These are phyloP conservation scores for Eupsittula cactorum DNA, from an alignment of 2,113 vertebrate genomes.

Conservation along the genomic window DNA sequence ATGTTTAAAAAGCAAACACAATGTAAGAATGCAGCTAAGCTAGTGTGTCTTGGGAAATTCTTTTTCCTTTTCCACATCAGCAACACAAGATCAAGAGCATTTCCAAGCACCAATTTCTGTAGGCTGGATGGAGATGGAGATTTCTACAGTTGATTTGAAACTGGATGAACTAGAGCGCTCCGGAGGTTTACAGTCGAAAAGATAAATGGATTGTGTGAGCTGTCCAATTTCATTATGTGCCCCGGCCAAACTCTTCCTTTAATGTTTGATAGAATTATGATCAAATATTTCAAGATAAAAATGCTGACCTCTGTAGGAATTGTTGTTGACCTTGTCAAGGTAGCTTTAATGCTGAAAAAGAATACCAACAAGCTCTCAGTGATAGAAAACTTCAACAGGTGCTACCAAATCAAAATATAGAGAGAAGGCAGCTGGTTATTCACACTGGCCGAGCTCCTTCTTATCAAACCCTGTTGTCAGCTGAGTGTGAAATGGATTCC, in stretches of 20 bases:
- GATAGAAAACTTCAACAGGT: conserved; percentile 54
- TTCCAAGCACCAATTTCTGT: conserved; percentile 43
- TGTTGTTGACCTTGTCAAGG: conserved; percentile 67
- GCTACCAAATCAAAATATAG: conserved; percentile 38
- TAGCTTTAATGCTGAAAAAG: conserved; percentile 41
- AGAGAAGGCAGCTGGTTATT: conserved; percentile 48
- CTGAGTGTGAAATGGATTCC: conserved; percentile 64
- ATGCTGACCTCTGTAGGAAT: conserved; percentile 57
- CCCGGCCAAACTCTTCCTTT: conserved; percentile 53
- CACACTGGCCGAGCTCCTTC: neutral
- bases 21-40: neutral
- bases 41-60: conserved; percentile 18
- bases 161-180: conserved; percentile 45
- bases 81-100: conserved; percentile 38
- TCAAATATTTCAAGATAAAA: conserved; percentile 66
- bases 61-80: conserved; percentile 48
- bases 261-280: conserved; percentile 66
- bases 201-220: conserved; percentile 65
- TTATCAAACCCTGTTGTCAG: conserved; percentile 41
- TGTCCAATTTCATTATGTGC: conserved; percentile 62
- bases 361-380: conserved; percentile 28
- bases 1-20: conserved; percentile 27
- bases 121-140: conserved; percentile 35
- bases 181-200: conserved; percentile 43
- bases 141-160: conserved; percentile 68